Percentiles rank a stretch among this genome's conserved stretches.
Conservation (phyloP, 2,113 vertebrate genomes). For the Glaucidium brasilianum region DNA sequence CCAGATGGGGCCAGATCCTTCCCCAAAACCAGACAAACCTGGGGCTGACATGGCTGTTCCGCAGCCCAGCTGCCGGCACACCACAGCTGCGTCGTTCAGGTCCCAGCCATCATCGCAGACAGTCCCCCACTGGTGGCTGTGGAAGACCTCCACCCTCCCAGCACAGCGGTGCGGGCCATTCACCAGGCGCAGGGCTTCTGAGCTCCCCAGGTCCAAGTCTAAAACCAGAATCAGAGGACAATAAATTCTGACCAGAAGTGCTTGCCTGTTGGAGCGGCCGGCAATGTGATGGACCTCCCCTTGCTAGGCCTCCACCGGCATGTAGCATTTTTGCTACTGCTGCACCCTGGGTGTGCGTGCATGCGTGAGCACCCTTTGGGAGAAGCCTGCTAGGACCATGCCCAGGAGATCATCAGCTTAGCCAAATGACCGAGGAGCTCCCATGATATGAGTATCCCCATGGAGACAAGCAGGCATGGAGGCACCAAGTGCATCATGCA, state of each 20-base stretch:
- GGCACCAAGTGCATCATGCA: background rate
- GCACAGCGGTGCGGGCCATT: background rate
- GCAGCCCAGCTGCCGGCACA: conserved; percentile 65
- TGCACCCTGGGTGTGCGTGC: background rate
- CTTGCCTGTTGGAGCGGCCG: too few relatives aligned
- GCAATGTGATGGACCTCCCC: background rate
- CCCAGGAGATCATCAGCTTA: background rate
- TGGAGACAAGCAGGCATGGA: background rate
- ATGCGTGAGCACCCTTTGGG: background rate
- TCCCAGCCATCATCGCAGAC: conserved; percentile 87
- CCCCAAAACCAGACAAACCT: background rate
- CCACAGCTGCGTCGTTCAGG: conserved; percentile 75
- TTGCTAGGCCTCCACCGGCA: background rate
- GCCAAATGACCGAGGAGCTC: background rate
- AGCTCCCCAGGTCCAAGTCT: background rate
- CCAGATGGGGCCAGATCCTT: background rate
- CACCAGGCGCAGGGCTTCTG: background rate
- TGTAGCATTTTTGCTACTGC: background rate
- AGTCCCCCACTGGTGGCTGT: conserved; percentile 86
- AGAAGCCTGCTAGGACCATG: background rate
- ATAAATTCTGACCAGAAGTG: background rate
- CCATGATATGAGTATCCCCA: too few relatives aligned
- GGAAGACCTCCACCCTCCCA: conserved; percentile 76
- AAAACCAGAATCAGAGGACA: background rate
- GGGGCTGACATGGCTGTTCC: background rate